Evolutionary conservation across 2,797 vertebrate species (phyloP), one percentile per base, ranked within the genome.

Genomic region (Dromococcyx pavoninus): DNA sequence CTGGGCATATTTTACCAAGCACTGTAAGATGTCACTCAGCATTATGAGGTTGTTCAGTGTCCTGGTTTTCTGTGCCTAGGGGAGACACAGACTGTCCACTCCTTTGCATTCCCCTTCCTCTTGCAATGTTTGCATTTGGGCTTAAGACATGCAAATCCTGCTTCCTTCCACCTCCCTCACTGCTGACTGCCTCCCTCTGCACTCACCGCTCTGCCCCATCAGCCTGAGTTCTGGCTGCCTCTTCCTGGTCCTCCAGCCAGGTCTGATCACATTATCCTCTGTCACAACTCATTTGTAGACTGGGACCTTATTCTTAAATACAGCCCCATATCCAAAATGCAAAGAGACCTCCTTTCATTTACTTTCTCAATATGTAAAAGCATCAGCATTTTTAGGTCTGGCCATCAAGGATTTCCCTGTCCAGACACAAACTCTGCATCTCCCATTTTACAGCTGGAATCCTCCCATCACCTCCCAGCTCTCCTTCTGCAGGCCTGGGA

Each of bases 21-120:
- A 43, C 24, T 5, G 1, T 82, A 74, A 73, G 66, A 44, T 25
- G 50, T 22, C 1, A 2, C 39, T 64, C 25, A 61, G 46, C 12
- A 30, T 57, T 21, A 32, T 3, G 65, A 71, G 14, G n/a, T 17
- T 87, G 6, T 56, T 80, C 14, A 28, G 15, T 24, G 53, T 71
- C 57, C 30, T 58, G 32, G 11, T 54, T 76, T 57, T 77, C 13
- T 24, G 0, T 16, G 12, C 44, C 24, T 7, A 17, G 8, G 12
- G 35, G 30, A 81, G 39, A 61, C 13, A 64, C 0, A 0, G 18
- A 48, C 24, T 27, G 8, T 11, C 44, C 1, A 0, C 39, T 67
- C 27, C 22, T 41, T 76, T 37, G 7, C 19, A 35, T 33, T 89
- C 33, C 7, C 5, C 2, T 73, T 77, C 32, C 35, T 67, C 43